Evolutionary conservation across 2,888 invertebrate species (phyloP).

Genomic region (Caenorhabditis becei): DNA sequence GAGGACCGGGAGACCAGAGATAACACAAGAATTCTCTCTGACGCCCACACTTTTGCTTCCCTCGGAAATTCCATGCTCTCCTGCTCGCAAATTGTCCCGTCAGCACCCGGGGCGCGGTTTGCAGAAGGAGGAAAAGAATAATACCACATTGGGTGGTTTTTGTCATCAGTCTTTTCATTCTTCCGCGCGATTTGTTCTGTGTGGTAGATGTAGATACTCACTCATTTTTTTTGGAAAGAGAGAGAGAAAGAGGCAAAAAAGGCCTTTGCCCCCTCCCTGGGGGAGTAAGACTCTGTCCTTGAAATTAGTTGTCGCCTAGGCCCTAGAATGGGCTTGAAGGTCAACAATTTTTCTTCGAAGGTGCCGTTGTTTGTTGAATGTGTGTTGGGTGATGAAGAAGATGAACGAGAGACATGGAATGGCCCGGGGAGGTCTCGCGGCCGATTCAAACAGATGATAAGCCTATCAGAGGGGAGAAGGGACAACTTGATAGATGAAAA

Average conservation of each 20-base stretch:
- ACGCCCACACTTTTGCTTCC: constrained; percentile 38
- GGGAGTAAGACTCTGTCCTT: constrained; percentile 32
- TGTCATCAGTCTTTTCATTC: background rate
- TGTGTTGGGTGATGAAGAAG: constrained; percentile 39
- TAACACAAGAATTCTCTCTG: constrained; percentile 17
- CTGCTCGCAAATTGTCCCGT: constrained; percentile 3
- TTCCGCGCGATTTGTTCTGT: constrained; percentile 56
- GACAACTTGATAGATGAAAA: constrained; percentile 26
- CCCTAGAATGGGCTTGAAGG: constrained; percentile 38
- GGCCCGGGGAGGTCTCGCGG: constrained; percentile 22
- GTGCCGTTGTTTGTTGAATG: constrained; percentile 55
- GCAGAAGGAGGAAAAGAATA: background rate
- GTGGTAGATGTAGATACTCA: background rate
- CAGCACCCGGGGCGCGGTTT: background rate
- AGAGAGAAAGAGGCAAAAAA: constrained; percentile 16
- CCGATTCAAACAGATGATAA: constrained; percentile 43
- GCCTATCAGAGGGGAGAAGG: constrained; percentile 28
- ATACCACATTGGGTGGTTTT: background rate
- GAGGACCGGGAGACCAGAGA: background rate
- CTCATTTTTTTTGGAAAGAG: constrained; percentile 27
- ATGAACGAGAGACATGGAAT: constrained; percentile 31
- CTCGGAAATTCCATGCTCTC: constrained; percentile 10
- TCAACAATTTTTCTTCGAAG: constrained; percentile 37
- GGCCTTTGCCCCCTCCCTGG: constrained; percentile 22
- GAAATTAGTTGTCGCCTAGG: constrained; percentile 60